These are phyloP conservation scores for Dryocosmus kuriphilus DNA, from an alignment of 2,888 invertebrate genomes.

Conservation along the genomic window DNA sequence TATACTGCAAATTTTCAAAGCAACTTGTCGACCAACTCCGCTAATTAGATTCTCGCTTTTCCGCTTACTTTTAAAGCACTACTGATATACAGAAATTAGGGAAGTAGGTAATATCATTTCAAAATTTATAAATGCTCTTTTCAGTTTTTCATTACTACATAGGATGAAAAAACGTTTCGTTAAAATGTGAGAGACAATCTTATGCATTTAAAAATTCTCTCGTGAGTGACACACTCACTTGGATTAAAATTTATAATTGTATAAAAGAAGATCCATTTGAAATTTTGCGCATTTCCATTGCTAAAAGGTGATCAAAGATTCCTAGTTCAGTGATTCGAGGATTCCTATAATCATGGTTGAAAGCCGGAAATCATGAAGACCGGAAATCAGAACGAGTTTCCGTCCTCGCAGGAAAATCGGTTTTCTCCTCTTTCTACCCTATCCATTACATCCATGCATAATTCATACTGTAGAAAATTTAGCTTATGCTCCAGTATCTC, in stretches of 20 bases:
- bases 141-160: neutral
- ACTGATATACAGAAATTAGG: neutral
- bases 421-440: slow-evolving; percentile 12
- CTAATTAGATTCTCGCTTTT: slow-evolving; percentile 20
- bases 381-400: slow-evolving; percentile 37
- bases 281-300: neutral
- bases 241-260: neutral
- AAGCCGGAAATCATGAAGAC: slow-evolving; percentile 16
- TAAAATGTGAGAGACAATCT: neutral
- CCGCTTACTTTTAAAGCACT: neutral
- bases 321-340: slow-evolving; percentile 14
- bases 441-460: slow-evolving; percentile 37
- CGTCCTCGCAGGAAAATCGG: slow-evolving; percentile 24
- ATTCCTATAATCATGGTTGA: slow-evolving; percentile 28
- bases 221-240: neutral
- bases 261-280: slow-evolving; percentile 5
- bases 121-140: neutral
- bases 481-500: slow-evolving; percentile 33
- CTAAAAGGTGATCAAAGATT: slow-evolving; percentile 19
- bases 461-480: slow-evolving; percentile 34
- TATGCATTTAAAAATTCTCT: neutral
- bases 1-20: slow-evolving; percentile 22
- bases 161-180: neutral
- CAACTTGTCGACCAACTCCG: slow-evolving; percentile 20
- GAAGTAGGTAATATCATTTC: neutral